phyloP scores from a whole-genome alignment of 1,140 invertebrate genomes.

The Coelopa frigida region DNA sequence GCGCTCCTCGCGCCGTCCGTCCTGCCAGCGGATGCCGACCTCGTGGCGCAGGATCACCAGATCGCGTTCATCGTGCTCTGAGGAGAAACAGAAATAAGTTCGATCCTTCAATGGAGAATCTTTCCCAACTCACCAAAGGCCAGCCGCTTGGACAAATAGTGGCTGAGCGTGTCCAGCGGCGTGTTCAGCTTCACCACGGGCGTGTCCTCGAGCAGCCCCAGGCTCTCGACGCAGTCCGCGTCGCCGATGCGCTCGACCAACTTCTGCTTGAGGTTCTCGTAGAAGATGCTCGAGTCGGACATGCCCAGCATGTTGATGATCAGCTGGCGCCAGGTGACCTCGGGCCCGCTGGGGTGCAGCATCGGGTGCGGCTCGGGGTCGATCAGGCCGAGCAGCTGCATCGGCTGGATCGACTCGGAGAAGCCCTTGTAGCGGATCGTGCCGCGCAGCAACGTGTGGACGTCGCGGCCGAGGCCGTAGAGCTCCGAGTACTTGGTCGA shows the following conservation, averaged over 20 bases:
- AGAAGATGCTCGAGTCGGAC: slow-evolving; percentile 80
- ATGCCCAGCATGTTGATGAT: slow-evolving; percentile 81
- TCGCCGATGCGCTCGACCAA: slow-evolving; percentile 68
- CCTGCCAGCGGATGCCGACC: slow-evolving; percentile 85
- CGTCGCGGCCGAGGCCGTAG: slow-evolving; percentile 77
- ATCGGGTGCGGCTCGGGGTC: slow-evolving; percentile 76
- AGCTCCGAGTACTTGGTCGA: slow-evolving; percentile 81
- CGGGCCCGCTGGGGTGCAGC: slow-evolving; percentile 89
- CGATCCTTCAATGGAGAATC: not conserved
- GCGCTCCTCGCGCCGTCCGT: slow-evolving; percentile 72
- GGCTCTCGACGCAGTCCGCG: slow-evolving; percentile 66
- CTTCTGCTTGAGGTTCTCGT: slow-evolving; percentile 83
- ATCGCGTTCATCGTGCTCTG: slow-evolving; percentile 75
- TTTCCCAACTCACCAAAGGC: slow-evolving; percentile 57
- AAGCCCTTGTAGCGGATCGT: slow-evolving; percentile 88
- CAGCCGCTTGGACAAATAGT: slow-evolving; percentile 83
- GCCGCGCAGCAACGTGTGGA: slow-evolving; percentile 82
- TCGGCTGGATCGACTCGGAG: slow-evolving; percentile 73
- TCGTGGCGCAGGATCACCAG: slow-evolving; percentile 91
- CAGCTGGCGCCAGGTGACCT: slow-evolving; percentile 91
- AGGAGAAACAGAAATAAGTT: slow-evolving; percentile 41
- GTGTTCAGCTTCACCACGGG: slow-evolving; percentile 74
- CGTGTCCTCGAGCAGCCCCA: slow-evolving; percentile 82
- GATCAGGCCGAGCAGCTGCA: slow-evolving; percentile 84
- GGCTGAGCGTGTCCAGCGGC: slow-evolving; percentile 85